phyloP scores from a whole-genome alignment of 2,113 vertebrate genomes.

The Anser cygnoides region DNA sequence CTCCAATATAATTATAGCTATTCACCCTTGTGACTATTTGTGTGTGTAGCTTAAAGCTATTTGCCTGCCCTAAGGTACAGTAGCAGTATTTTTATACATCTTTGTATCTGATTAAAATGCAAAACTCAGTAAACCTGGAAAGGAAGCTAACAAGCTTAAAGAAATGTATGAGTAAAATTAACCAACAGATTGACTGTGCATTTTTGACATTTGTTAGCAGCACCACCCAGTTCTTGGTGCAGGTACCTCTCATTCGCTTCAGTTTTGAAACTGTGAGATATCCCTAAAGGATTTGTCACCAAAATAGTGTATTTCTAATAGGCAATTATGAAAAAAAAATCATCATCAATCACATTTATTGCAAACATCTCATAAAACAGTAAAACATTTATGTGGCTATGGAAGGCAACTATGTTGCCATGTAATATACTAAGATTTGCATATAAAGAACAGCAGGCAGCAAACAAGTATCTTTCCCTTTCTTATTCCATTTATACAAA shows the following conservation, averaged over 20 bases:
- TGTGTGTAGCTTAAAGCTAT: conserved; percentile 89
- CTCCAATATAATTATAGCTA: conserved; percentile 96
- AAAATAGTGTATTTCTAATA: conserved; percentile 77
- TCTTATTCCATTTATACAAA: conserved; percentile 72
- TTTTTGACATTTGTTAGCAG: conserved; percentile 46
- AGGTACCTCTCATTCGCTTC: conserved; percentile 15
- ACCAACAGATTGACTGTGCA: conserved; percentile 35
- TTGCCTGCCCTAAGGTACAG: conserved; percentile 82
- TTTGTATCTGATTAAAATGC: conserved; percentile 75
- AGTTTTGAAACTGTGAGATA: conserved; percentile 56
- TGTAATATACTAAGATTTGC: conserved; percentile 75
- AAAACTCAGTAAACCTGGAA: conserved; percentile 69
- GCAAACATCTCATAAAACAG: conserved; percentile 78
- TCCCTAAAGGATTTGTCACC: conserved; percentile 68
- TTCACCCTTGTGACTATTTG: conserved; percentile 93
- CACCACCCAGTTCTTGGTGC: conserved; percentile 5
- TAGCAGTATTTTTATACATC: conserved; percentile 80
- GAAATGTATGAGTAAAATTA: conserved; percentile 71
- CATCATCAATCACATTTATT: conserved; percentile 81
- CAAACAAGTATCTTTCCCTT: conserved; percentile 68
- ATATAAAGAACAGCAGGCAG: conserved; percentile 78
- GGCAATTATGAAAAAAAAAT: conserved; percentile 72
- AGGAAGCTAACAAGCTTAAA: conserved; percentile 68
- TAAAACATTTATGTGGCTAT: conserved; percentile 76
- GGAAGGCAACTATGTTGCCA: conserved; percentile 67